phyloP scores from a whole-genome alignment of 2,888 invertebrate species.

The Orchestes rusci region DNA sequence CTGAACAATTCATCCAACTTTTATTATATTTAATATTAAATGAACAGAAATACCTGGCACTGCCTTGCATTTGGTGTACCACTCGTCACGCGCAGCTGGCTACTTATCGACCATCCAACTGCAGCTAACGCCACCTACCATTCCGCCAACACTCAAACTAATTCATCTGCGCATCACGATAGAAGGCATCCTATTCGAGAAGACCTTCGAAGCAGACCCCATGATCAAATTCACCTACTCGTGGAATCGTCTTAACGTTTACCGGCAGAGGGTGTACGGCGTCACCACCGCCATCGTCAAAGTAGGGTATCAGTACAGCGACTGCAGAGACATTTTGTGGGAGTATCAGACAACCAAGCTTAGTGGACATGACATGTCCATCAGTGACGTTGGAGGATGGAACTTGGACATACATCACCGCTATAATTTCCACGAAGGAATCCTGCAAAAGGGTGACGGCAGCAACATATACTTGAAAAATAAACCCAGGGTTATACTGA shows the following conservation, averaged over 20 bases:
- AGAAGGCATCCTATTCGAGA: constrained; percentile 90
- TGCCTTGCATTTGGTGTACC: constrained; percentile 91
- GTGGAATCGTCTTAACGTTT: constrained; percentile 95
- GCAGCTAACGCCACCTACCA: constrained; percentile 78
- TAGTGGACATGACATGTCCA: constrained; percentile 94
- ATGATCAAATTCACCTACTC: constrained; percentile 95
- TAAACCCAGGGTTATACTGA: constrained; percentile 83
- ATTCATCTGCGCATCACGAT: constrained; percentile 90
- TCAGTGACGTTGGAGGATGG: constrained; percentile 96
- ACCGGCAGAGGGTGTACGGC: constrained; percentile 93
- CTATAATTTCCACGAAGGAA: constrained; percentile 96
- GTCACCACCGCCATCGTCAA: constrained; percentile 90
- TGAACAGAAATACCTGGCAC: constrained; percentile 75
- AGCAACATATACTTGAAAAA: constrained; percentile 91
- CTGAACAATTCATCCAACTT: background rate
- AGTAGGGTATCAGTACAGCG: constrained; percentile 93
- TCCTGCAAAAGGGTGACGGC: constrained; percentile 95
- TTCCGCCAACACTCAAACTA: constrained; percentile 73
- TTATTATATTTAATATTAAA: background rate
- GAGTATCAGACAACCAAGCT: constrained; percentile 91
- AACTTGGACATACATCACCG: constrained; percentile 96
- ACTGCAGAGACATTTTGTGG: constrained; percentile 92
- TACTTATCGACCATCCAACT: constrained; percentile 89
- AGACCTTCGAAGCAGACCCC: constrained; percentile 92
- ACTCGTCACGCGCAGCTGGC: constrained; percentile 89